Evolutionary conservation across 2,888 invertebrate species (phyloP).

Genomic region (Sialis lutaria): DNA sequence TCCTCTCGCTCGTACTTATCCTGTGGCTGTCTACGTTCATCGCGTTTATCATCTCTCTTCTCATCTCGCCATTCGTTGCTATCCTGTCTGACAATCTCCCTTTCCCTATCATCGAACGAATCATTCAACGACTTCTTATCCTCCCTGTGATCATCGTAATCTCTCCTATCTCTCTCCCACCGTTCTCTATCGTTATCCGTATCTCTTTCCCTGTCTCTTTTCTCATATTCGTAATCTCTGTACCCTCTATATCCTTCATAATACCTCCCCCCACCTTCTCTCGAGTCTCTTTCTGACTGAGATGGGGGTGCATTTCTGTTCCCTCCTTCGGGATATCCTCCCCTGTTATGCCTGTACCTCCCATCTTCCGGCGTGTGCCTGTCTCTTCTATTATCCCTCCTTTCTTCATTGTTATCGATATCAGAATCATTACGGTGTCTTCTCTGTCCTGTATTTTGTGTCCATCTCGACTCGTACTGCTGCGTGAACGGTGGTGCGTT

Average conservation of each 20-base stretch:
- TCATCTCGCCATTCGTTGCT: slow-evolving; percentile 13
- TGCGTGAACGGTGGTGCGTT: slow-evolving; percentile 15
- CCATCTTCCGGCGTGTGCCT: slow-evolving; percentile 13
- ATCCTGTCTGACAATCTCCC: slow-evolving; percentile 13
- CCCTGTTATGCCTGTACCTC: slow-evolving; percentile 17
- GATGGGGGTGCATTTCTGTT: slow-evolving; percentile 13
- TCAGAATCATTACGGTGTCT: slow-evolving; percentile 10
- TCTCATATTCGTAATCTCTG: slow-evolving; percentile 6
- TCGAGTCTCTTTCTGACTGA: slow-evolving; percentile 20
- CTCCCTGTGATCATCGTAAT: slow-evolving; percentile 7
- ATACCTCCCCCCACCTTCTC: slow-evolving; percentile 21
- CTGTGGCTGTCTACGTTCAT: slow-evolving; percentile 8
- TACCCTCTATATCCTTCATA: slow-evolving; percentile 9
- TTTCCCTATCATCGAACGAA: slow-evolving; percentile 25
- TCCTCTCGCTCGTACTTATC: slow-evolving; percentile 16
- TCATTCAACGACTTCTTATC: slow-evolving; percentile 22
- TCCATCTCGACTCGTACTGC: slow-evolving; percentile 18
- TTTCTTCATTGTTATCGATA: slow-evolving; percentile 17
- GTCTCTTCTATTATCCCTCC: slow-evolving; percentile 15
- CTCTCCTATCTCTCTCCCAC: slow-evolving; percentile 8
- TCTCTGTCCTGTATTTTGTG: slow-evolving; percentile 9
- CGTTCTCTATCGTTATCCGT: background rate
- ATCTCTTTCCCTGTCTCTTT: slow-evolving; percentile 10
- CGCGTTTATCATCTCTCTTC: slow-evolving; percentile 16
- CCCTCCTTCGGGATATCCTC: slow-evolving; percentile 16